These are phyloP conservation scores for Leptopilina syphax DNA, from an alignment of 2,888 invertebrate species.

Conservation along the genomic window DNA sequence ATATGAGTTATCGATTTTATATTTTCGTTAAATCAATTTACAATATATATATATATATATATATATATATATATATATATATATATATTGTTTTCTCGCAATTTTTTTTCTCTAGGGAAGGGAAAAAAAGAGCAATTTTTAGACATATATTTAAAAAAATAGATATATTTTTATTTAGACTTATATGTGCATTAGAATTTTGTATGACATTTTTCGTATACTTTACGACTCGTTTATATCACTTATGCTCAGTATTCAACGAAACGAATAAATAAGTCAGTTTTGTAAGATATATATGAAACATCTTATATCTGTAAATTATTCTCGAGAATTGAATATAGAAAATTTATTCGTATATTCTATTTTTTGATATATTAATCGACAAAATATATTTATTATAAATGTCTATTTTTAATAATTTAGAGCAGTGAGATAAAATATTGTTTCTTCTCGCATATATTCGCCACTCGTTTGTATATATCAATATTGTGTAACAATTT, in stretches of 20 bases:
- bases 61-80: no score
- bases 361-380: not conserved
- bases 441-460: no score
- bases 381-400: not conserved
- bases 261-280: not conserved
- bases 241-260: not conserved
- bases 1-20: not conserved
- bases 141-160: no score
- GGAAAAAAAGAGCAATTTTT: not conserved
- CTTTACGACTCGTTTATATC: not conserved
- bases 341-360: not conserved
- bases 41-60: no score
- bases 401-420: not conserved
- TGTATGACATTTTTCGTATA: not conserved
- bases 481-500: no score
- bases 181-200: not conserved
- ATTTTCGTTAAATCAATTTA: slow-evolving; percentile 4
- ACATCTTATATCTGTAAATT: not conserved
- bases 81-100: no score
- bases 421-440: no score
- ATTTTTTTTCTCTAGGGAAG: not conserved
- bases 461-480: no score
- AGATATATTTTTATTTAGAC: no score
- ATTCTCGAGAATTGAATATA: not conserved
- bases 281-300: not conserved